A percentile compares a stretch with the other conserved stretches of the same genome.
Conservation (phyloP, 2,888 invertebrate genomes). For the Nudaria mundana region DNA sequence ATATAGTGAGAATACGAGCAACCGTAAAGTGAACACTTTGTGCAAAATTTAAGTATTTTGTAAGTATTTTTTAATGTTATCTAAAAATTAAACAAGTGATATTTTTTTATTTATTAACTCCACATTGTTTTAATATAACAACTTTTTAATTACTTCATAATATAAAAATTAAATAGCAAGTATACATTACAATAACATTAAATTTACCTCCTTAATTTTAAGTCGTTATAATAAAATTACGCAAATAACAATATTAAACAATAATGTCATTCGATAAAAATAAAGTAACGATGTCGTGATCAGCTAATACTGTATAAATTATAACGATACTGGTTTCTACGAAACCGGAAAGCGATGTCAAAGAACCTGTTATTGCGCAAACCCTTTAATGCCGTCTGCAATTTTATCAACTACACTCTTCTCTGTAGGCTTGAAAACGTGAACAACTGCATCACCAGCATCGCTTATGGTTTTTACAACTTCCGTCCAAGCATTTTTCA, state of each 20-base stretch:
- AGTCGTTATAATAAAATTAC: too few relatives aligned
- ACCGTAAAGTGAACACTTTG: constrained; percentile 6
- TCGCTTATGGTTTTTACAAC: constrained; percentile 58
- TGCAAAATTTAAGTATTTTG: constrained; percentile 10
- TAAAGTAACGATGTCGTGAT: too few relatives aligned
- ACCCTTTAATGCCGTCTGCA: constrained; percentile 53
- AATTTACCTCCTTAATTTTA: too few relatives aligned
- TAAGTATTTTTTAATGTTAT: constrained; percentile 8
- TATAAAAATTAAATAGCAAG: neutral
- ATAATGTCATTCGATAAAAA: neutral
- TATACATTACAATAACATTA: neutral
- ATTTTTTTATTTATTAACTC: neutral
- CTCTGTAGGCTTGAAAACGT: constrained; percentile 69
- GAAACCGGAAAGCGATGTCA: constrained; percentile 17
- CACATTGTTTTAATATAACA: neutral
- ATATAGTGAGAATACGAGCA: constrained; percentile 9
- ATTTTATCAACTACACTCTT: constrained; percentile 59
- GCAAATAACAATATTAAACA: neutral
- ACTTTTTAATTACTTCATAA: neutral
- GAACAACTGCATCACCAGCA: constrained; percentile 65
- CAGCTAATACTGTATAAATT: constrained; percentile 5
- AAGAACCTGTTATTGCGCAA: constrained; percentile 41
- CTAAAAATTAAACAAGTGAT: neutral
- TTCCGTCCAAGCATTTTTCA: constrained; percentile 65
- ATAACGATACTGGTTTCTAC: constrained; percentile 19